Percentiles rank a stretch among this genome's conserved stretches.
Evolutionary conservation across 2,113 vertebrate species (phyloP).

Genomic region (Falcunculus frontatus): DNA sequence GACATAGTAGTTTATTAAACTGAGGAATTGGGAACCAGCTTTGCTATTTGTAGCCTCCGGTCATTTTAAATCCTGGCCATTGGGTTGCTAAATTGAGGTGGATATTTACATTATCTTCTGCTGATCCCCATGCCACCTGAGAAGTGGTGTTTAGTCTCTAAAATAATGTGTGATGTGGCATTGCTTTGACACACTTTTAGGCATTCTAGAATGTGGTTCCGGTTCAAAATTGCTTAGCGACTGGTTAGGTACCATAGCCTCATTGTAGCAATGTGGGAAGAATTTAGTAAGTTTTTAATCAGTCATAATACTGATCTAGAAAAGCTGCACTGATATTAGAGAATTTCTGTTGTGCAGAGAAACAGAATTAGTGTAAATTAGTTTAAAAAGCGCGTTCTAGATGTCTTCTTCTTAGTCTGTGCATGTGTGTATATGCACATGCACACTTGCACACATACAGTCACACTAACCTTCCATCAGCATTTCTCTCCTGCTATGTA

Average conservation of each 20-base stretch:
- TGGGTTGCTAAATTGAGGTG: constrained; percentile 2
- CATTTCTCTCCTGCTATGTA: constrained; percentile 48
- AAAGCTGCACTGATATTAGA: neutral
- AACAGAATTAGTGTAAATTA: neutral
- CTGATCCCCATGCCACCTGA: neutral
- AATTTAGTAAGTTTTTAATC: neutral
- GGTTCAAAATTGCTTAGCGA: neutral
- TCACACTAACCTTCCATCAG: neutral
- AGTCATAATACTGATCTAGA: neutral
- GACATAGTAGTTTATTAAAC: neutral
- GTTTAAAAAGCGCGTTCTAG: neutral
- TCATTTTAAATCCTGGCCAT: neutral
- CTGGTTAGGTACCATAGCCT: neutral
- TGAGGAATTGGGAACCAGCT: neutral
- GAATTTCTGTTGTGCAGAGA: neutral
- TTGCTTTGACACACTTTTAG: neutral
- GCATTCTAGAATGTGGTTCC: neutral
- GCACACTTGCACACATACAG: neutral
- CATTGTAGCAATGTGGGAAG: neutral
- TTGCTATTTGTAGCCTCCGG: neutral
- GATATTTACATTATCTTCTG: neutral
- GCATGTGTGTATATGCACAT: neutral
- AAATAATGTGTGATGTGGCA: neutral
- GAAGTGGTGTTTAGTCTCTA: neutral
- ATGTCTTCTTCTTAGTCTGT: neutral